Conservation (phyloP, 2,888 invertebrate species). For the Magallana nippona region DNA sequence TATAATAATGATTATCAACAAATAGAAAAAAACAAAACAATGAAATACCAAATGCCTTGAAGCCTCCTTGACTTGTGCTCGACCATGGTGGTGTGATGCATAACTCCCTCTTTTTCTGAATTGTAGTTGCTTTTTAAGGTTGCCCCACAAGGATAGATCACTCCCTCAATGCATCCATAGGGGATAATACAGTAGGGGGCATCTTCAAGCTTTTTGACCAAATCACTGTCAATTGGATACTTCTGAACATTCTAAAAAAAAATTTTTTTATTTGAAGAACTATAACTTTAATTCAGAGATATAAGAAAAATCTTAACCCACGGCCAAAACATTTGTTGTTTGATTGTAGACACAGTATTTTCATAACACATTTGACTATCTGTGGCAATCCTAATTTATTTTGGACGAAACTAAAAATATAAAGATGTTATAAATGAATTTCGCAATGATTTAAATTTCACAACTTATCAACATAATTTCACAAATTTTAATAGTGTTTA, state of each 20-base stretch:
- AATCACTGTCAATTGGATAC: slow-evolving; percentile 44
- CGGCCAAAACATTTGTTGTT: no score
- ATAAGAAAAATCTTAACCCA: no score
- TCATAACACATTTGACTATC: no score
- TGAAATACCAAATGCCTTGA: slow-evolving; percentile 69
- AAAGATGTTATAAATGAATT: no score
- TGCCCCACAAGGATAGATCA: slow-evolving; percentile 57
- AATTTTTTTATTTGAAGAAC: no score
- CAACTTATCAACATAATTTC: no score
- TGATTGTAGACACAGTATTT: no score
- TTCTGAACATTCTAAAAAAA: slow-evolving; percentile 48
- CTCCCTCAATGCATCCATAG: slow-evolving; percentile 69
- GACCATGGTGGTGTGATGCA: slow-evolving; percentile 57
- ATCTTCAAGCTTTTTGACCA: slow-evolving; percentile 51
- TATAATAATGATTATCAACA: background rate
- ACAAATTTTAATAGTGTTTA: no score
- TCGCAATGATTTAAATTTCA: no score
- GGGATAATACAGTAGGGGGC: slow-evolving; percentile 53
- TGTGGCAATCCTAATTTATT: no score
- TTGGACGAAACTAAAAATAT: no score
- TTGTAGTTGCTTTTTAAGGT: slow-evolving; percentile 57
- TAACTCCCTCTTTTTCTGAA: slow-evolving; percentile 61
- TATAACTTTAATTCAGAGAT: background rate
- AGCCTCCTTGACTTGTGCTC: slow-evolving; percentile 68
- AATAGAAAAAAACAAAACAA: background rate